Evolutionary conservation across 2,888 invertebrate species (phyloP), one percentile per base, ranked within the genome.

Genomic region (Epiblema foenella): DNA sequence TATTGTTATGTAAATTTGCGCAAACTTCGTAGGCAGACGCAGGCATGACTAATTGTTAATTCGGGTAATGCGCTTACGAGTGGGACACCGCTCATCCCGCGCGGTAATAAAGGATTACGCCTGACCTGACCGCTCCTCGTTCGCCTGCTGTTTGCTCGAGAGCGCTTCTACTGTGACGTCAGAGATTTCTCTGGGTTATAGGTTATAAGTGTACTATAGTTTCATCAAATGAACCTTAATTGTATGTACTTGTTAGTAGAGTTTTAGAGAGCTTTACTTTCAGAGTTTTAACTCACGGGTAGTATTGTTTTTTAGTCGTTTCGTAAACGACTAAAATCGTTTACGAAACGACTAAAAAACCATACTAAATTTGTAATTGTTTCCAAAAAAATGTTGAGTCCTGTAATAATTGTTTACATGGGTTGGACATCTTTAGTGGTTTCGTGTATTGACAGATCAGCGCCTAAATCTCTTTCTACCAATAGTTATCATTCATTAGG

Each of bases 21-120:
- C 89, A 90, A 92, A 93, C 90, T 92, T 90, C 84, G 87, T 82
- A 80, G 86, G 82, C 90, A 90, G 90, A 88, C 90, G 84, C 86
- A 86, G 91, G 89, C 92, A 89, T 91, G 93, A 90, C 93, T 93
- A 93, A 93, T 93, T 93, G 92, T 92, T 93, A 91, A 93, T 93
- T 91, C 91, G 87, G 84, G 81, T 91, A 92, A 93, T 92, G 89
- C 90, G 89, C 90, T 91, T 90, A 91, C 84, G 80, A 83, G 85
- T 80, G 85, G 85, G 82, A 84, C 81, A 82, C 83, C 81, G 78
- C 79, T 78, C 79, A 79, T 81, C 81, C 81, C 82, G 79, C 81
- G 79, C 78, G 80, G 84, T 85, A 83, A 83, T 85, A 81, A 81
- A 79, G 82, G 84, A 85, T 85, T 83, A 83, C 76, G 77, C 78